phyloP scores from a whole-genome alignment of 2,113 vertebrate genomes.

The Osmerus mordax region DNA sequence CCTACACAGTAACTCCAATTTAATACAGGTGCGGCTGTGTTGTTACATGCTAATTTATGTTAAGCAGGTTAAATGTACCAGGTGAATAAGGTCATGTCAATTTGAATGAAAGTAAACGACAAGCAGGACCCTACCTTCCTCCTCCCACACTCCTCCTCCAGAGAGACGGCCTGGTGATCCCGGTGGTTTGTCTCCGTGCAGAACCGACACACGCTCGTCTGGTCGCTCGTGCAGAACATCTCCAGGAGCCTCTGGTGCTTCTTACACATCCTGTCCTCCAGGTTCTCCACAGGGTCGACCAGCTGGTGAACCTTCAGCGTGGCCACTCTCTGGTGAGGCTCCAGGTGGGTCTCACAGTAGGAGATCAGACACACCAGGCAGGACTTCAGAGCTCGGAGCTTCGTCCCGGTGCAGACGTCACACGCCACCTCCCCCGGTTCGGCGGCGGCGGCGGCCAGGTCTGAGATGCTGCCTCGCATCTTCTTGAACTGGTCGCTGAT shows the following conservation, averaged over 20 bases:
- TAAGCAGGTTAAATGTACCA: too few relatives aligned
- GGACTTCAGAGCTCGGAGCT: constrained; percentile 82
- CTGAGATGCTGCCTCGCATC: constrained; percentile 2
- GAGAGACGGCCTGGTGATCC: constrained; percentile 76
- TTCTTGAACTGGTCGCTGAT: constrained; percentile 50
- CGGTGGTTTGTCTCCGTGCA: constrained; percentile 89
- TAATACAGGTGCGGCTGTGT: too few relatives aligned
- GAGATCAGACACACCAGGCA: constrained; percentile 89
- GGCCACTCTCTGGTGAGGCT: constrained; percentile 80
- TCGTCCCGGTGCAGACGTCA: constrained; percentile 80
- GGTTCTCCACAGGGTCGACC: constrained; percentile 79
- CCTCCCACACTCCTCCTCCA: constrained; percentile 78
- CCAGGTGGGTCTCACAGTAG: constrained; percentile 85
- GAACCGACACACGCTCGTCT: constrained; percentile 86
- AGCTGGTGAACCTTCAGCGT: constrained; percentile 82
- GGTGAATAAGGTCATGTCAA: too few relatives aligned
- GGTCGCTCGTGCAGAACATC: constrained; percentile 87
- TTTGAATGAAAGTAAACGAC: too few relatives aligned
- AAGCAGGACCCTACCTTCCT: constrained; percentile 75
- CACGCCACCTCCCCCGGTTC: constrained; percentile 81
- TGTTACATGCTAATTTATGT: too few relatives aligned
- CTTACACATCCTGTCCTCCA: constrained; percentile 81
- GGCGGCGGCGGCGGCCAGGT: neutral
- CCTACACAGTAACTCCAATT: too few relatives aligned
- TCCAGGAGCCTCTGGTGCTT: constrained; percentile 85